These are phyloP conservation scores for Anhinga anhinga DNA, from an alignment of 2,113 vertebrate genomes.

Conservation along the genomic window DNA sequence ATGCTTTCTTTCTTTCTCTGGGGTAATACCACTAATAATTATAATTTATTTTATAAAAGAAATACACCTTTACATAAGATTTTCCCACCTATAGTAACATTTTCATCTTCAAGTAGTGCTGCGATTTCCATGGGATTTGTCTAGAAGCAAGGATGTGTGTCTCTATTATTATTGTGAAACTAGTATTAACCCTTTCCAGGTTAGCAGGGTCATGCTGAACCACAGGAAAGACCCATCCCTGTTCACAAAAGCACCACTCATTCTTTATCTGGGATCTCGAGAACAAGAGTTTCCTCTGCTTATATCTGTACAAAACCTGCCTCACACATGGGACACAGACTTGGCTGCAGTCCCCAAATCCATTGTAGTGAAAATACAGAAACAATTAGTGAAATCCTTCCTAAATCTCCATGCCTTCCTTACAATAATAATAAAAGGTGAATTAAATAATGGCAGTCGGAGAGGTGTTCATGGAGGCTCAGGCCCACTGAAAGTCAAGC, in stretches of 20 bases:
- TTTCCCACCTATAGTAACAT: not conserved
- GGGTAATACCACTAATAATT: not conserved
- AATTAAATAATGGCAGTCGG: not conserved
- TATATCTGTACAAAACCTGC: not conserved
- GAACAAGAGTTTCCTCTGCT: constrained; percentile 6
- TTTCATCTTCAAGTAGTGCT: not conserved
- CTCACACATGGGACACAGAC: not conserved
- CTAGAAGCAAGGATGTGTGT: not conserved
- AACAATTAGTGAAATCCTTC: constrained; percentile 4
- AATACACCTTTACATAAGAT: not conserved
- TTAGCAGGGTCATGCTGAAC: not conserved
- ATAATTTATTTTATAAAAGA: not conserved
- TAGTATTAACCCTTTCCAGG: not conserved
- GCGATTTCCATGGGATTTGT: not conserved
- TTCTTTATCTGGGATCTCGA: not conserved
- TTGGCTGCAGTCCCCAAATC: not conserved
- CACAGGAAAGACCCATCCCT: not conserved
- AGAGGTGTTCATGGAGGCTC: not conserved
- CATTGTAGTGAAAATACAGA: not conserved
- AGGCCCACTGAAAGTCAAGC: not conserved
- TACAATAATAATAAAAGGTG: not conserved
- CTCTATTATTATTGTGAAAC: not conserved
- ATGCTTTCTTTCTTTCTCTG: not conserved
- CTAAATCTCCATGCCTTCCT: not conserved
- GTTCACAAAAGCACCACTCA: not conserved